Base-by-base conservation (phyloP, 92 coral and sea anemone genomes). In the Pocillopora grandis region DNA sequence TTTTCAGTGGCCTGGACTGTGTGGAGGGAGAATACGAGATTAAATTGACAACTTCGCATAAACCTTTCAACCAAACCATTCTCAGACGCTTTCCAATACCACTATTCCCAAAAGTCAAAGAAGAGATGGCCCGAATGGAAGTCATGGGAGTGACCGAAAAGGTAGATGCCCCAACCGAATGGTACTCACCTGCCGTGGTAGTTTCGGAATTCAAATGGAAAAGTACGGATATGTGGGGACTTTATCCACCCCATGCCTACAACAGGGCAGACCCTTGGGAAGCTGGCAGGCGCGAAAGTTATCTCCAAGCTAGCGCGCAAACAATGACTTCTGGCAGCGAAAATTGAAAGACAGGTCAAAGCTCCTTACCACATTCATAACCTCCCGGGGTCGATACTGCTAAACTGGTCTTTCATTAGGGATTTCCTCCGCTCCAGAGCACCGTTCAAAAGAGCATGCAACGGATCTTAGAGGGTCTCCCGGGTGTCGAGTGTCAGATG, bases 231-330 rank as follows among this genome's bases (percentile, higher is more conserved):
- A 58, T 93, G 89, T 61, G 90, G 88, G 33, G 92, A 92, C 79
- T 88, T 93, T 33, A 85, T 88, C n/a, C 94, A 88, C 80, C 92
- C 89, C 68, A 88, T 88, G 90, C 97, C 92, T 62, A 93, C 92
- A 31, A 91, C 91, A 23, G 94, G 89, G 17, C 76, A 79, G 31
- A 93, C 91, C 48, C 85, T 91, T 35, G 88, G 92, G 58, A 91
- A 93, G 79, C 84, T 89, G 64, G 84, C 93, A 65, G 98, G 95
- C 10, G 95, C 92, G 13, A 87, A 91, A 59, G 84, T 89, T 16
- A 72, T 90, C 78, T 87, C 93, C 18, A 93, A 90, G 75, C 76
- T 91, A 9, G 92, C n/a, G 88, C 84, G 88, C 91, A 17, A 93
- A 93, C 78, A 81, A 86, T 17, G 94, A 91, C 72, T 86, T 93